Evolutionary conservation across 2,113 vertebrate species (phyloP), one percentile per base, ranked within the genome.

Genomic region (Murina feae): DNA sequence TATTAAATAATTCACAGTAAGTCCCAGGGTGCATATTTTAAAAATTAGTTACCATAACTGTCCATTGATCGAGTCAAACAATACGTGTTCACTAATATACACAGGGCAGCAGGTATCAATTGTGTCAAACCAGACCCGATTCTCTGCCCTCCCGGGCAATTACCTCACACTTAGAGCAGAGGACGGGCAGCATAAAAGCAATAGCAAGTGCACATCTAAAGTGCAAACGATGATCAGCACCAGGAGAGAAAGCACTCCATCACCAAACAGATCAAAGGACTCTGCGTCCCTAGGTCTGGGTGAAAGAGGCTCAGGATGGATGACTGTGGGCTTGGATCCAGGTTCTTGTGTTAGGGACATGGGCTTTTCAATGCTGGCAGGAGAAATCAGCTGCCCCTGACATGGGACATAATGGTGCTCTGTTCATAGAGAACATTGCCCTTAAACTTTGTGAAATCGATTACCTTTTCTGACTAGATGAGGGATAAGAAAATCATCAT

Each of bases 1-100:
- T 83, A 75, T 10, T 58, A 88, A 71, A 69, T 78, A 68, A 9
- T 76, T 87, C 3, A 74, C n/a, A 72, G 37, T 71, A 78, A 76
- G 6, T 81, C 9, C 8, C 25, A 66, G 2, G 30, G 2, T 53
- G 16, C 32, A 30, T 28, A 32, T 53, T 86, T 90, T 81, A 86
- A 49, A 86, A 65, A 76, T 21, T 14, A 65, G n/a, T 53, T 86
- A 20, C 1, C 10, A 30, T 35, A 17, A 91, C n/a, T 75, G 65
- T 23, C 5, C 7, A 71, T 69, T 72, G n/a, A 69, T 75, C 82
- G 2, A 74, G 55, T 89, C 49, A 63, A 68, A 39, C 7, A 53
- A 5, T 65, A 21, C 30, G 16, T 71, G 28, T 37, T 60, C 86
- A 44, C 69, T 39, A 28, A 25, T 28, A 9, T 23, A 6, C 2